A percentile compares a stretch with the other conserved stretches of the same genome.
phyloP scores from a whole-genome alignment of 2,888 invertebrate species.

The Mythimna pallens region DNA sequence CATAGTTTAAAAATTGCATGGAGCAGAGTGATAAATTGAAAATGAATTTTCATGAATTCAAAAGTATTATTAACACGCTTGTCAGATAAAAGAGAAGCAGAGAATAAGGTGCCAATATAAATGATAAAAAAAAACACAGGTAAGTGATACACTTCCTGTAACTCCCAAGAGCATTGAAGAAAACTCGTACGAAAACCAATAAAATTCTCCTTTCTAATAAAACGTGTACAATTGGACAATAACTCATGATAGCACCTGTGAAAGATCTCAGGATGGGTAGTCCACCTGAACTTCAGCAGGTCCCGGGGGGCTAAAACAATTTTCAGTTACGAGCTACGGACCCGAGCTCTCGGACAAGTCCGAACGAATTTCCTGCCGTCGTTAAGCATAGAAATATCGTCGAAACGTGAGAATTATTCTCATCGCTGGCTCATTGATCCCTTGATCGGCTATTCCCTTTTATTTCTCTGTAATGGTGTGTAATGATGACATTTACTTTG shows the following conservation, averaged over 20 bases:
- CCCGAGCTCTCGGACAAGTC: constrained; percentile 72
- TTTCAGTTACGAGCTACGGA: constrained; percentile 81
- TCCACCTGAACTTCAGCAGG: constrained; percentile 71
- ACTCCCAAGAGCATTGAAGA: constrained; percentile 42
- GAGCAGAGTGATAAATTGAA: neutral
- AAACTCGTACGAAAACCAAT: constrained; percentile 59
- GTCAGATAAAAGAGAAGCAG: neutral
- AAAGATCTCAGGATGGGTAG: constrained; percentile 75
- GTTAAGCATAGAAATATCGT: constrained; percentile 84
- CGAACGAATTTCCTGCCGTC: constrained; percentile 78
- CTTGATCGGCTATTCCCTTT: constrained; percentile 55
- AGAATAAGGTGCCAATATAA: neutral
- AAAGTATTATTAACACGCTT: neutral
- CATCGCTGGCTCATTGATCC: constrained; percentile 58
- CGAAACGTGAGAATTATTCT: constrained; percentile 77
- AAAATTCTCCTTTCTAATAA: constrained; percentile 76
- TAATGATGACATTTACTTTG: constrained; percentile 61
- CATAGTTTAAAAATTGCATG: neutral
- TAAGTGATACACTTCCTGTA: constrained; percentile 30
- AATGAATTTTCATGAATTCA: neutral
- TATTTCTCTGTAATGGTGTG: constrained; percentile 62
- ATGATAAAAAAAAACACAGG: constrained; percentile 11
- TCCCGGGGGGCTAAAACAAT: constrained; percentile 82
- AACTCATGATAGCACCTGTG: constrained; percentile 84
- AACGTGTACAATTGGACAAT: constrained; percentile 79